Evolutionary conservation across 1,140 invertebrate genomes (phyloP).

Genomic region (Acarapis woodi): DNA sequence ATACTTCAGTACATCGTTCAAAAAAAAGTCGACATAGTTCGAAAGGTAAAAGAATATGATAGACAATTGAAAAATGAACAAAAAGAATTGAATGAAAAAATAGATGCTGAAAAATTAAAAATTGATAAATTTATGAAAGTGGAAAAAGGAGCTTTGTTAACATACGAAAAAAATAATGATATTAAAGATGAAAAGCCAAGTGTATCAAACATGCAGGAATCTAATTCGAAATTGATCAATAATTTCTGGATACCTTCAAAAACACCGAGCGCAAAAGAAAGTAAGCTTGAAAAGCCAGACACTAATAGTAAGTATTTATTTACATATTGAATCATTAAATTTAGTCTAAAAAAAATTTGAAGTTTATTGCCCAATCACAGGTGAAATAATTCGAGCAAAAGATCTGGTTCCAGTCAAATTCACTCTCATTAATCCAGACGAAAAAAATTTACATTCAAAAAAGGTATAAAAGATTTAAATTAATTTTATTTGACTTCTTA

Average conservation of each 20-base stretch:
- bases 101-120: slow-evolving; percentile 35
- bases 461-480: background rate
- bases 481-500: background rate
- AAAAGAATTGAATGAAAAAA: slow-evolving; percentile 23
- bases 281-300: slow-evolving; percentile 49
- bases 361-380: slow-evolving; percentile 84
- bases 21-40: slow-evolving; percentile 70
- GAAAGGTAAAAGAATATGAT: slow-evolving; percentile 74
- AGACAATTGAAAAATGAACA: slow-evolving; percentile 34
- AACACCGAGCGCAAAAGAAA: slow-evolving; percentile 48
- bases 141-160: slow-evolving; percentile 34
- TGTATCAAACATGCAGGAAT: slow-evolving; percentile 41
- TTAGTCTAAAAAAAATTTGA: no score
- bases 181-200: background rate
- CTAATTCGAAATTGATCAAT: slow-evolving; percentile 40
- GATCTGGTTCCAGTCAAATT: slow-evolving; percentile 83
- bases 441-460: slow-evolving; percentile 8
- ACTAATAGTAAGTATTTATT: no score
- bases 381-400: slow-evolving; percentile 57
- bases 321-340: no score
- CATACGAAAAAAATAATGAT: background rate
- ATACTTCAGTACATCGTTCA: slow-evolving; percentile 80
- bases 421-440: slow-evolving; percentile 38
- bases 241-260: slow-evolving; percentile 93
- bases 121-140: slow-evolving; percentile 41